Base-by-base conservation (phyloP, 1,140 invertebrate species). In the Gonatopus flavifemur region DNA sequence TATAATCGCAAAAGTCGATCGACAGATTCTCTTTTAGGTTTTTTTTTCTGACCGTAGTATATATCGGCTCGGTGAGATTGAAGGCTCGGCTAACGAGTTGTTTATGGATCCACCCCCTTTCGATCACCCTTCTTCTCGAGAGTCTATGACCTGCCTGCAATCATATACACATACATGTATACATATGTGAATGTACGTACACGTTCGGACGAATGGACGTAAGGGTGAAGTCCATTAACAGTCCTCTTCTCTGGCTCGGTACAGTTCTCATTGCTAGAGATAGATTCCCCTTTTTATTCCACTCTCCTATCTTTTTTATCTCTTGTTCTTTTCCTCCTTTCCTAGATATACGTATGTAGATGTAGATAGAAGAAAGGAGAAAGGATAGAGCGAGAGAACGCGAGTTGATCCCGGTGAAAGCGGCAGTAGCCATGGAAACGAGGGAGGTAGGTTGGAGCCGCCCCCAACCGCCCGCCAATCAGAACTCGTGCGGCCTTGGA, bases 351-450 rank as follows among this genome's bases (percentile, higher is more conserved):
- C 32, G n/a, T 33, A 7, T 33, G 13, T 8, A 33, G 10, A 13
- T 33, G 15, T 13, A 33, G 10, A 13, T 33, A n/a, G 37, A 16
- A 22, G 31, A 18, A 18, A 19, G 18, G 1, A 25, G 30, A 22
- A 46, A 10, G 37, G 15, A 46, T n/a, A 33, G 44, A 33, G 6
- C 9, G 20, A 46, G n/a, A 35, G 7, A n/a, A n/a, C 69, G 61
- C 67, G 65, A 66, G 59, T 67, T 54, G 51, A 62, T 59, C 56
- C 55, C 57, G 59, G 52, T 74, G n/a, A n/a, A n/a, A n/a, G n/a
- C n/a, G n/a, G n/a, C n/a, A 74, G 82, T 83, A 74, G 77, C 80
- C 77, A 81, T 77, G 71, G 81, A 69, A 79, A 83, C 82, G 55
- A 46, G 60, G 63, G 67, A n/a, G n/a, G n/a, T n/a, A n/a, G 67